These are phyloP conservation scores for Scomberomorus guttatus DNA, from an alignment of 2,797 vertebrate genomes.

Conservation along the genomic window DNA sequence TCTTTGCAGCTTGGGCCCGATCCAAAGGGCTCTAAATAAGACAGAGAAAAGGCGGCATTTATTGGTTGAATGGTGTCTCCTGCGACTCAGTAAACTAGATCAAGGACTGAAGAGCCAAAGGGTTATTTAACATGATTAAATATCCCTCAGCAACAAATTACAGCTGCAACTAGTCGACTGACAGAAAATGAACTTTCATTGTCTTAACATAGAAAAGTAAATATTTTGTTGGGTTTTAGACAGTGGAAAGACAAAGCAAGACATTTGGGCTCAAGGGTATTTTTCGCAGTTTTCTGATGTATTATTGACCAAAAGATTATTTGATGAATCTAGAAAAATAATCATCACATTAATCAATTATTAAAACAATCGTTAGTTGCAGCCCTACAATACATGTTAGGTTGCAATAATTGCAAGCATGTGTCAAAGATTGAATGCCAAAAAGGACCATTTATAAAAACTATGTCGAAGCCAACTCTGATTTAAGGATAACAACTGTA, in stretches of 20 bases:
- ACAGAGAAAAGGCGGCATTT: background rate
- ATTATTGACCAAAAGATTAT: too few species aligned
- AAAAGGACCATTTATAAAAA: background rate
- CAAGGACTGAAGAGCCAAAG: too few species aligned
- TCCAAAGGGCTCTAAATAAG: conserved; percentile 91
- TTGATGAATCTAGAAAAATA: too few species aligned
- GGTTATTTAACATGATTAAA: too few species aligned
- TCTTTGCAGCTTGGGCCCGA: conserved; percentile 96
- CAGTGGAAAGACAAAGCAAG: background rate
- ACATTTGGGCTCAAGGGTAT: background rate
- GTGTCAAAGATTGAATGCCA: background rate
- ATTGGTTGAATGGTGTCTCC: conserved; percentile 7
- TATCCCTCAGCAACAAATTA: too few species aligned
- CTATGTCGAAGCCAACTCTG: background rate
- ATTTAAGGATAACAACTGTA: background rate
- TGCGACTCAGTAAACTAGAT: background rate
- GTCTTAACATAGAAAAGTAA: background rate
- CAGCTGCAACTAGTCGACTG: too few species aligned
- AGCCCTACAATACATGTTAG: background rate
- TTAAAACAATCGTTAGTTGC: background rate
- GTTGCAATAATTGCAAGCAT: background rate
- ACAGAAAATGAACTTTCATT: background rate
- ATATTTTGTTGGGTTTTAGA: background rate
- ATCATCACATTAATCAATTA: too few species aligned
- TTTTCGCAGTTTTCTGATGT: too few species aligned